phyloP scores from a whole-genome alignment of 2,113 vertebrate species.

The Eonycteris spelaea region DNA sequence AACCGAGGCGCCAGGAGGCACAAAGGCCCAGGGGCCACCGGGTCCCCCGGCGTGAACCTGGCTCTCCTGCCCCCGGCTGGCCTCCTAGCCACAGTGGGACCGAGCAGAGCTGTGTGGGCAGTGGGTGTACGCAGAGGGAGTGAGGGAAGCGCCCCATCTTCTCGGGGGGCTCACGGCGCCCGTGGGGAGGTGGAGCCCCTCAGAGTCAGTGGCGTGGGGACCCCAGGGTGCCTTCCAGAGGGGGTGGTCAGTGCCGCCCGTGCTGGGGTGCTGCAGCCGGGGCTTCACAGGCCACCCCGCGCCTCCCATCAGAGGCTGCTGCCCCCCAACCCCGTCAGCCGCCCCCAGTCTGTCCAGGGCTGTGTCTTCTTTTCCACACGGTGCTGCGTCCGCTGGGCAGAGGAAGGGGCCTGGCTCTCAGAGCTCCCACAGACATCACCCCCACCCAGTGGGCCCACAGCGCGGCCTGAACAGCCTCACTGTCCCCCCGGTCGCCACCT shows the following conservation, averaged over 20 bases:
- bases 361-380: neutral
- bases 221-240: neutral
- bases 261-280: fast-evolving
- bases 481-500: neutral
- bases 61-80: fast-evolving
- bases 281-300: neutral
- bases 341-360: fast-evolving
- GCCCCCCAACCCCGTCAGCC: no score
- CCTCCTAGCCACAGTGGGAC: fast-evolving
- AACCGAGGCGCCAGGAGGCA: fast-evolving
- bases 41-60: fast-evolving
- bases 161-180: neutral
- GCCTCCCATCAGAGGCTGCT: neutral
- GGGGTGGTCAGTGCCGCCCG: no score
- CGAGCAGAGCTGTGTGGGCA: neutral
- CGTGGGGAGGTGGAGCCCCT: neutral
- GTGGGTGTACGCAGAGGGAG: fast-evolving
- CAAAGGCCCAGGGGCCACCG: fast-evolving
- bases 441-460: fast-evolving
- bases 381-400: neutral
- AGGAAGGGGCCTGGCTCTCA: fast-evolving
- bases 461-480: fast-evolving
- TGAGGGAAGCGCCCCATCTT: fast-evolving
- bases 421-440: neutral
- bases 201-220: neutral